These are phyloP conservation scores for Aplodontia rufa DNA, from an alignment of 2,113 vertebrate species.

Conservation along the genomic window DNA sequence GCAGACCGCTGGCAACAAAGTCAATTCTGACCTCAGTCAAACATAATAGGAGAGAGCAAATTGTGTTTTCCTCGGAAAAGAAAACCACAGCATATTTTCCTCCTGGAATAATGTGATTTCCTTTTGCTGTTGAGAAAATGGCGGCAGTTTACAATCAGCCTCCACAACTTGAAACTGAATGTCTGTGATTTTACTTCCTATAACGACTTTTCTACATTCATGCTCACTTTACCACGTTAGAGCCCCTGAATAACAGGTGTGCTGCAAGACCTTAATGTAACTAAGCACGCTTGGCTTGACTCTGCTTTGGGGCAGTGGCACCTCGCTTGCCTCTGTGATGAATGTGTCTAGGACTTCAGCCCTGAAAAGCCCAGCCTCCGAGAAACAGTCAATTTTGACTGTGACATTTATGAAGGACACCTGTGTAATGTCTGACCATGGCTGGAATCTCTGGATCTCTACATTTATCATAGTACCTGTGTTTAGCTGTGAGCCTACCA, in stretches of 20 bases:
- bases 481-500: slow-evolving; percentile 48
- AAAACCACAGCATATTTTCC: slow-evolving; percentile 69
- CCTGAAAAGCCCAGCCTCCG: slow-evolving; percentile 74
- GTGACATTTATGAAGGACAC: slow-evolving; percentile 81
- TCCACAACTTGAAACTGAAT: slow-evolving; percentile 58
- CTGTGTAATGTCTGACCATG: slow-evolving; percentile 73
- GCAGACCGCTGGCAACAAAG: slow-evolving; percentile 62
- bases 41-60: slow-evolving; percentile 17
- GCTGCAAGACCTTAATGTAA: slow-evolving; percentile 66
- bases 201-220: slow-evolving; percentile 63
- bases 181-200: slow-evolving; percentile 66
- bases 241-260: slow-evolving; percentile 64
- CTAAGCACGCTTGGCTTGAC: slow-evolving; percentile 74
- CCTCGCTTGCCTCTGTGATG: slow-evolving; percentile 67
- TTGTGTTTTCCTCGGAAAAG: slow-evolving; percentile 55
- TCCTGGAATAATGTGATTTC: slow-evolving; percentile 73
- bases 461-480: slow-evolving; percentile 52
- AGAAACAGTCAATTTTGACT: slow-evolving; percentile 68
- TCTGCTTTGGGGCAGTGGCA: slow-evolving; percentile 62
- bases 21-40: slow-evolving; percentile 62
- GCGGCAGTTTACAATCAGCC: slow-evolving; percentile 18
- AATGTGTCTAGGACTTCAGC: slow-evolving; percentile 72
- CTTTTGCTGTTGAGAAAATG: slow-evolving; percentile 50
- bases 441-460: slow-evolving; percentile 24
- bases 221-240: slow-evolving; percentile 73